phyloP scores from a whole-genome alignment of 2,888 invertebrate species.

The Tetrapedia diversipes region DNA sequence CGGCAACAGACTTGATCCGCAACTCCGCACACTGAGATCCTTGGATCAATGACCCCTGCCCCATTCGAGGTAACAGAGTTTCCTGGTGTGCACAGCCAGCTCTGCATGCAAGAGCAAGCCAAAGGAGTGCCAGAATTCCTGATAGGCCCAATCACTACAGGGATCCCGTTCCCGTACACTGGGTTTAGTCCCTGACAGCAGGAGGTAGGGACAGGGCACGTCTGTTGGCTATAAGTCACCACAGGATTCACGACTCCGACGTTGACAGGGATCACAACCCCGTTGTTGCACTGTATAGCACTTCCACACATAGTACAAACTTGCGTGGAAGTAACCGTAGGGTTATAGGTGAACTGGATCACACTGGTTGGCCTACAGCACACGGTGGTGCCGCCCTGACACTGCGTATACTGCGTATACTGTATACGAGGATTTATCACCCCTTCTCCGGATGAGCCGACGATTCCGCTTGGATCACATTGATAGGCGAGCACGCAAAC shows the following conservation, averaged over 20 bases:
- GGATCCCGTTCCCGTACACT: slow-evolving; percentile 14
- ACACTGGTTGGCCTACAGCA: slow-evolving; percentile 69
- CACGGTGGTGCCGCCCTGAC: slow-evolving; percentile 63
- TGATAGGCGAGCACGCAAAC: slow-evolving; percentile 72
- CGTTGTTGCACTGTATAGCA: slow-evolving; percentile 63
- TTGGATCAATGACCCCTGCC: slow-evolving; percentile 75
- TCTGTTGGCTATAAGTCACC: slow-evolving; percentile 33
- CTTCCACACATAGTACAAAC: slow-evolving; percentile 65
- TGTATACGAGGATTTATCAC: slow-evolving; percentile 72
- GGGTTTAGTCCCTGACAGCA: slow-evolving; percentile 34
- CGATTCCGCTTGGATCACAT: slow-evolving; percentile 69
- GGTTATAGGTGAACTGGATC: slow-evolving; percentile 24
- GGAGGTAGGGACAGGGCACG: slow-evolving; percentile 19
- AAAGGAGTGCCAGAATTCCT: slow-evolving; percentile 71
- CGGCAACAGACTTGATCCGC: slow-evolving; percentile 79
- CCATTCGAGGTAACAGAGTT: slow-evolving; percentile 70
- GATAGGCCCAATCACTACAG: slow-evolving; percentile 42
- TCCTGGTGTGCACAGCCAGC: slow-evolving; percentile 70
- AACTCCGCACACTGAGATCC: slow-evolving; percentile 75
- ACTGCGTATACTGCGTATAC: slow-evolving; percentile 53
- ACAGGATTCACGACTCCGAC: slow-evolving; percentile 72
- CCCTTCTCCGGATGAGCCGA: slow-evolving; percentile 71
- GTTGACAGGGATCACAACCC: slow-evolving; percentile 56
- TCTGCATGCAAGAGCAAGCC: slow-evolving; percentile 76
- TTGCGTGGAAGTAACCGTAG: slow-evolving; percentile 23